phyloP scores from a whole-genome alignment of 2,888 invertebrate genomes.

The Ormyrus rosae region DNA sequence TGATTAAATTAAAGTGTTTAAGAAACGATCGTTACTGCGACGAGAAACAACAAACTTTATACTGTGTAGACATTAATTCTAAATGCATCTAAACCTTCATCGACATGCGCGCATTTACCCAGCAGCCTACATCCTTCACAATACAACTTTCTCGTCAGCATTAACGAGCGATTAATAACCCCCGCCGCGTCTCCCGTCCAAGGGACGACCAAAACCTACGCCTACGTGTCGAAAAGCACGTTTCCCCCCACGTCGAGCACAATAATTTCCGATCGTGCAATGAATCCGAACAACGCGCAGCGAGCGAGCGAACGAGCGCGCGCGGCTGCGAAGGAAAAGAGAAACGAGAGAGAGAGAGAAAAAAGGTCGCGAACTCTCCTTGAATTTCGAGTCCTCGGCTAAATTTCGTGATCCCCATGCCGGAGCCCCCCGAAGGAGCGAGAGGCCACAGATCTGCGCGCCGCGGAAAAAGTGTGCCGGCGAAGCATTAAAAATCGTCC shows the following conservation, averaged over 20 bases:
- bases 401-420: constrained; percentile 30
- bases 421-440: neutral
- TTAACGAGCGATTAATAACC: no score
- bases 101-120: no score
- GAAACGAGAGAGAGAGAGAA: neutral
- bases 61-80: neutral
- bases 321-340: neutral
- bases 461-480: no score
- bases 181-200: no score
- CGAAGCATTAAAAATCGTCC: constrained; percentile 30
- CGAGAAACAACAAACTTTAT: neutral
- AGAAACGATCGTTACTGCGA: neutral
- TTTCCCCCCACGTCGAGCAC: neutral
- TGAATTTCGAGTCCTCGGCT: constrained; percentile 33
- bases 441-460: no score
- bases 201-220: no score
- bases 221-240: constrained; percentile 23
- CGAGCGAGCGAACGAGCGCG: neutral
- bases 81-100: no score
- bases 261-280: constrained; percentile 27
- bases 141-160: no score
- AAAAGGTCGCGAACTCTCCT: constrained; percentile 35
- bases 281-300: neutral
- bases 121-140: no score
- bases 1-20: neutral